Percentiles rank a stretch among this genome's conserved stretches.
These are phyloP conservation scores for Gymnothorax reevesii DNA, from an alignment of 2,797 vertebrate species.

Conservation along the genomic window DNA sequence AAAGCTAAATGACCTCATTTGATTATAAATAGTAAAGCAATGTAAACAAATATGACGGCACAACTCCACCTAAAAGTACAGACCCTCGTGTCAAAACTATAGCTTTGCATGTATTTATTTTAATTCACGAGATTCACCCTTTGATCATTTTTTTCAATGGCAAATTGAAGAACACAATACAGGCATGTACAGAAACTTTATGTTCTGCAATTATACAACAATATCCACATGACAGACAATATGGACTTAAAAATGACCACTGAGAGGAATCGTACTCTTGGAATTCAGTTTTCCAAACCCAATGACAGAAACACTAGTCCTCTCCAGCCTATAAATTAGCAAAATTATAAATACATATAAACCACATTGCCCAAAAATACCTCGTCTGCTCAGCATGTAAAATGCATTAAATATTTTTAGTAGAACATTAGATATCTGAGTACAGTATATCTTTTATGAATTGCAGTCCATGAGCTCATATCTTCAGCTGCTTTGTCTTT, in stretches of 20 bases:
- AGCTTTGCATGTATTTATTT: neutral
- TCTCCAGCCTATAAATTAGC: neutral
- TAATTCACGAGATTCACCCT: neutral
- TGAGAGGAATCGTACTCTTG: neutral
- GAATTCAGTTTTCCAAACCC: neutral
- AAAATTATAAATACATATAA: neutral
- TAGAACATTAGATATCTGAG: neutral
- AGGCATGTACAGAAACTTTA: neutral
- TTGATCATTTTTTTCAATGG: neutral
- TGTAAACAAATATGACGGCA: neutral
- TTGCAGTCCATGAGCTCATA: neutral
- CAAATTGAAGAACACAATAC: neutral
- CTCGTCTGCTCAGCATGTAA: neutral
- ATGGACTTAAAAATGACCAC: neutral
- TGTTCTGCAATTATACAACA: neutral
- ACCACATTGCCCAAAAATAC: neutral
- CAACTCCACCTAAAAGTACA: neutral
- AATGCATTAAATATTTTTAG: neutral
- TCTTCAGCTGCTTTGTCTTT: conserved; percentile 10
- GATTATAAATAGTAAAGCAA: neutral
- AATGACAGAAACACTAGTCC: neutral
- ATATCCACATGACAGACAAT: neutral
- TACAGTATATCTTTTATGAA: too few relatives aligned
- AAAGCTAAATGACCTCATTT: neutral
- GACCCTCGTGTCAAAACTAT: neutral